Percentiles rank a stretch among this genome's conserved stretches.
Conservation (phyloP, 2,113 vertebrate genomes). For the Zonotrichia leucophrys region DNA sequence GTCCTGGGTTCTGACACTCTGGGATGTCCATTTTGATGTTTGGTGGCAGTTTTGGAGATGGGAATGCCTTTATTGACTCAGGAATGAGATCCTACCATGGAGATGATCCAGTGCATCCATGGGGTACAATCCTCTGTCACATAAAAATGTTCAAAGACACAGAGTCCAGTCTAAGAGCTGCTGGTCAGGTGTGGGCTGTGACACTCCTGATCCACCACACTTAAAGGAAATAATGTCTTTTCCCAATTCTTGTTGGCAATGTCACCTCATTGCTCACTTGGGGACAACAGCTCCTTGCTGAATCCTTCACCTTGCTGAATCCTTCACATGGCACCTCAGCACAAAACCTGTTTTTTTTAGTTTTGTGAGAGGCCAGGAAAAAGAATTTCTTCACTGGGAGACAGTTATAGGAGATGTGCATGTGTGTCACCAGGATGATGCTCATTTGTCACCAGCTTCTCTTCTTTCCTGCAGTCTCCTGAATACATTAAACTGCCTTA, state of each 20-base stretch:
- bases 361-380: not conserved
- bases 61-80: rapidly evolving
- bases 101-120: not conserved
- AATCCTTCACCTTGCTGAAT: not conserved
- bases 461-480: not conserved
- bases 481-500: not conserved
- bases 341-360: not conserved
- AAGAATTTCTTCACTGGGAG: not conserved
- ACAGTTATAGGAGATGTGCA: not conserved
- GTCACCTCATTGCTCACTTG: not conserved
- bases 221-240: not conserved
- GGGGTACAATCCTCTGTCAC: not conserved
- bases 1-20: too few species aligned
- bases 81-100: rapidly evolving
- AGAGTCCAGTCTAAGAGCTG: not conserved
- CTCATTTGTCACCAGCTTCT: not conserved
- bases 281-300: not conserved
- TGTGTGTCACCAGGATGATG: not conserved
- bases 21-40: rapidly evolving
- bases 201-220: rapidly evolving
- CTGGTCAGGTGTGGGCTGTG: too few species aligned
- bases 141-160: not conserved
- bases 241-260: not conserved
- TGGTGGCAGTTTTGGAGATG: not conserved
- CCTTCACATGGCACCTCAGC: not conserved